Conservation (phyloP, 2,888 invertebrate genomes). For the Odontothrips loti region DNA sequence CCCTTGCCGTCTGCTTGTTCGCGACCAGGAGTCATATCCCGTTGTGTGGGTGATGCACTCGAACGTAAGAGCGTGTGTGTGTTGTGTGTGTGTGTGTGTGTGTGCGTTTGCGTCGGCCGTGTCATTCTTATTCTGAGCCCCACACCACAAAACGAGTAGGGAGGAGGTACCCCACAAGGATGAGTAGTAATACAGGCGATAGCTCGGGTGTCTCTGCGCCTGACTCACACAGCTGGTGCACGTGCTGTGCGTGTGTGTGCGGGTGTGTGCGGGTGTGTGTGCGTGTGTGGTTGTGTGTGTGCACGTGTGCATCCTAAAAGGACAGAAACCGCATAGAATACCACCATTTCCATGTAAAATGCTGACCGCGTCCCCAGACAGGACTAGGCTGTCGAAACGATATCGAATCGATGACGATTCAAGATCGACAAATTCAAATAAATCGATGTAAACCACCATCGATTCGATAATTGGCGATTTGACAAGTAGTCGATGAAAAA, state of each 20-base stretch:
- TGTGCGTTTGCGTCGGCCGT: not conserved
- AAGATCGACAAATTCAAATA: too few relatives aligned
- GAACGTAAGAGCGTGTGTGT: not conserved
- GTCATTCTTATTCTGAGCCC: constrained; percentile 12
- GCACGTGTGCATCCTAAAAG: not conserved
- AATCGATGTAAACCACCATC: too few relatives aligned
- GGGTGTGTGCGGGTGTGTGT: not conserved
- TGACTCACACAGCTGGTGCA: not conserved
- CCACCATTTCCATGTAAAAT: too few relatives aligned
- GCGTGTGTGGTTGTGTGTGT: too few relatives aligned
- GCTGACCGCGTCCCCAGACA: too few relatives aligned
- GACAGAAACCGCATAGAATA: too few relatives aligned
- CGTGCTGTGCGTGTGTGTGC: not conserved
- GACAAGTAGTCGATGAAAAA: too few relatives aligned
- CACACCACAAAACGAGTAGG: not conserved
- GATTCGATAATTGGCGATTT: too few relatives aligned
- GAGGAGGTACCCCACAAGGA: not conserved
- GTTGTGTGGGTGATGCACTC: not conserved
- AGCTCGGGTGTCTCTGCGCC: constrained; percentile 4
- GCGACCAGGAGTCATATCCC: too few relatives aligned
- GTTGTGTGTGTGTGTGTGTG: constrained; percentile 3
- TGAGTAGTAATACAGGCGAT: not conserved
- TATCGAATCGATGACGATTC: too few relatives aligned
- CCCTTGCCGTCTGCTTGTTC: too few relatives aligned
- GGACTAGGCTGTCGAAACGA: too few relatives aligned